Base-by-base conservation (phyloP, 2,113 vertebrate genomes). In the Protobothrops flavoviridis region DNA sequence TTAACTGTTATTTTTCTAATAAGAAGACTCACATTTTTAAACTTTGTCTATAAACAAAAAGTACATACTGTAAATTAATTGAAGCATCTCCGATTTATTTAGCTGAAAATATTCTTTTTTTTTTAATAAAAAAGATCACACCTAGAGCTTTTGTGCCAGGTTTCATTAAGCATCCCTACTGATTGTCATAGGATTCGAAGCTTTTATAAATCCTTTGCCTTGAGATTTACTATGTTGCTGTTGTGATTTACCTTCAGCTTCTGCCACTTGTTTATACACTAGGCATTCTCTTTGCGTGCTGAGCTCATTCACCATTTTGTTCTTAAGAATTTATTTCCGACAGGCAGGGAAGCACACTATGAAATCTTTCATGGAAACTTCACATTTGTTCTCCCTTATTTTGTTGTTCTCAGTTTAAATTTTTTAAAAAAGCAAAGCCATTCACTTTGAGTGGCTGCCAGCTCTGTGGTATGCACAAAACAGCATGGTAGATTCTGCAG, bases 291-390 rank as follows among this genome's bases (percentile, higher is more conserved):
- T 85, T 43, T 52, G 52, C 52, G 8, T 89, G 92, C 64, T 92
- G 87, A 81, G 61, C 50, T 92, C 64, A 89, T 89, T 64, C 64
- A 89, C 61, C 64, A 89, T 81, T 81, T 92, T 92, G 92, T 89
- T 92, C 39, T 85, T 57, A 89, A 92, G 64, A 89, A 89, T 89
- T 89, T 92, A 85, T 85, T 92, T 92, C 52, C 26, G 10, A 81
- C 87, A 81, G 39, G 87, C n/a, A 81, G 33, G 87, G 52, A 89
- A 26, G 2, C 87, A 89, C 64, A 89, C 92, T 92, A 52, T 89
- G 92, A 92, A 89, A 89, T 57, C 87, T 8, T 53, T 88, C 59
- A 43, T 53, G 6, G 86, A 92, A 59, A 88, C 87, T 50, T 59
- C 91, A 61, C 55, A 24, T 92, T 92, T 92, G 87, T 88, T 92